phyloP scores from a whole-genome alignment of 2,888 invertebrate species.

The Cantharis rustica region DNA sequence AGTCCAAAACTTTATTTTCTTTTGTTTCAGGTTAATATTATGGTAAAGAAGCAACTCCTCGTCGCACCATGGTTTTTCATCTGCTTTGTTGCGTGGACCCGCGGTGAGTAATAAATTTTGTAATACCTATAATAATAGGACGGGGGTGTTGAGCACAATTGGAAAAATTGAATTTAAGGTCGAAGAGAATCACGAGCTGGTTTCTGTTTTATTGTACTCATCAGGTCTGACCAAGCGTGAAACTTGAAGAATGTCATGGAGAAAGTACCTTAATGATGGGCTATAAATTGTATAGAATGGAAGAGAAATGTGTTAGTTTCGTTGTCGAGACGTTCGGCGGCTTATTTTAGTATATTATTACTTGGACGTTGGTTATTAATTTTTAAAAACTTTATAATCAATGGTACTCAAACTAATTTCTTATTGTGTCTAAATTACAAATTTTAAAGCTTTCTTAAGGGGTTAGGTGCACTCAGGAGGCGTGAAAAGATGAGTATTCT shows the following conservation, averaged over 20 bases:
- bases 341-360: background rate
- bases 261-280: background rate
- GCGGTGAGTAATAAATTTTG: slow-evolving; percentile 10
- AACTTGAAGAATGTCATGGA: background rate
- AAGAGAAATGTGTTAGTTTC: background rate
- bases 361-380: too few species aligned
- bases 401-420: too few species aligned
- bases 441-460: too few species aligned
- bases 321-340: background rate
- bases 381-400: too few species aligned
- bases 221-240: background rate
- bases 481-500: too few species aligned
- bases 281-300: background rate
- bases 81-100: slow-evolving; percentile 6
- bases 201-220: background rate
- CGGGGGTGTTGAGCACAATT: background rate
- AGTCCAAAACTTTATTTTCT: background rate
- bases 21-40: slow-evolving; percentile 22
- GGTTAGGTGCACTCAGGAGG: too few species aligned
- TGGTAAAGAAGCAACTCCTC: slow-evolving; percentile 18
- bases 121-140: background rate
- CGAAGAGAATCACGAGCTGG: background rate
- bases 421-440: too few species aligned
- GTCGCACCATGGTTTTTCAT: slow-evolving; percentile 16
- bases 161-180: background rate